Evolutionary conservation across 2,888 invertebrate genomes (phyloP).

Genomic region (Halictus ligatus): DNA sequence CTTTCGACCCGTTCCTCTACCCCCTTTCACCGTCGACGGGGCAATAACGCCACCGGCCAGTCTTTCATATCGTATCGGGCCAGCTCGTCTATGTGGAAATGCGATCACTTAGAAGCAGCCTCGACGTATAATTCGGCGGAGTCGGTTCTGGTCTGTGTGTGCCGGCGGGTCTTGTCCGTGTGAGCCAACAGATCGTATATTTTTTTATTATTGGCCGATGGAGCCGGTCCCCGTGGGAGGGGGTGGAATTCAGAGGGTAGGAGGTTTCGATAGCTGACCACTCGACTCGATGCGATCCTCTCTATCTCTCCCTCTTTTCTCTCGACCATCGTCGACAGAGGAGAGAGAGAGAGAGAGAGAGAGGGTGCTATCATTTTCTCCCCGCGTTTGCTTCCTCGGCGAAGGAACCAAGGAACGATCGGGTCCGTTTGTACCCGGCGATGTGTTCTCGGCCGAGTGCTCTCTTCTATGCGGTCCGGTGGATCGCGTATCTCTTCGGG

Average conservation of each 20-base stretch:
- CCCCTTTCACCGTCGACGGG: slow-evolving; percentile 58
- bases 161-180: slow-evolving; percentile 67
- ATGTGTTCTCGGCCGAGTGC: slow-evolving; percentile 58
- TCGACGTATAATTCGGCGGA: slow-evolving; percentile 82
- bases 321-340: not conserved
- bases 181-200: slow-evolving; percentile 80
- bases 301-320: not conserved
- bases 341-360: not conserved
- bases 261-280: slow-evolving; percentile 82
- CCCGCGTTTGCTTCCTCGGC: slow-evolving; percentile 11
- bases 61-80: slow-evolving; percentile 82
- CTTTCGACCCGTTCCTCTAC: slow-evolving; percentile 14
- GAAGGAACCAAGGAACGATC: slow-evolving; percentile 56
- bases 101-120: slow-evolving; percentile 83
- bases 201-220: slow-evolving; percentile 82
- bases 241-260: slow-evolving; percentile 60
- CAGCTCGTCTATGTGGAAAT: slow-evolving; percentile 84
- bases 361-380: not conserved
- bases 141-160: slow-evolving; percentile 66
- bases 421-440: slow-evolving; percentile 49
- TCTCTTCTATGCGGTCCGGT: slow-evolving; percentile 55
- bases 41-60: slow-evolving; percentile 76
- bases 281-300: slow-evolving; percentile 74
- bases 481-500: slow-evolving; percentile 72
- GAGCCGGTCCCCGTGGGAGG: slow-evolving; percentile 71